Conservation (phyloP, 2,888 invertebrate genomes). For the Hybos culiciformis region DNA sequence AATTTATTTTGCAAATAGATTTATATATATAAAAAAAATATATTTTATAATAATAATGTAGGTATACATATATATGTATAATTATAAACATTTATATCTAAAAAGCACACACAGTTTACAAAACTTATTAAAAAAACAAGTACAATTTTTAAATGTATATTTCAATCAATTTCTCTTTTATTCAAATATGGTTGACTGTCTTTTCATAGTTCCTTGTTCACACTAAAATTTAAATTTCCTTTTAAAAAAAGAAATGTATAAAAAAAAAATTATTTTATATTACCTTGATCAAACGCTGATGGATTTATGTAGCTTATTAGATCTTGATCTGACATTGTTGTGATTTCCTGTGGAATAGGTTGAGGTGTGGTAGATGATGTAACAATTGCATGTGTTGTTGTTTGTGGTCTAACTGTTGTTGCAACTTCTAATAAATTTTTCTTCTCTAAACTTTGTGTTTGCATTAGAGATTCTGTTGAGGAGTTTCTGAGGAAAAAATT, state of each 20-base stretch:
- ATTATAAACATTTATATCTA: no score
- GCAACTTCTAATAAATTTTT: constrained; percentile 26
- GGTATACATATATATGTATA: no score
- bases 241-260: neutral
- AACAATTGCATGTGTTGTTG: constrained; percentile 19
- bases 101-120: no score
- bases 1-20: no score
- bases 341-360: constrained; percentile 58
- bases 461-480: constrained; percentile 35
- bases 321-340: constrained; percentile 77
- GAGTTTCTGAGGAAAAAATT: constrained; percentile 18
- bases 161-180: no score
- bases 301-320: constrained; percentile 80
- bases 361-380: constrained; percentile 28
- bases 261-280: constrained; percentile 12
- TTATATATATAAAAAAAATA: no score
- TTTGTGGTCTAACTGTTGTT: constrained; percentile 9
- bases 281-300: constrained; percentile 75
- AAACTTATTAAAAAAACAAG: no score
- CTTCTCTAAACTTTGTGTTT: constrained; percentile 25
- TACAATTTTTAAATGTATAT: no score
- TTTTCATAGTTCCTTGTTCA: no score
- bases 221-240: no score
- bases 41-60: no score
- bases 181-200: no score